Conservation (phyloP, 2,113 vertebrate genomes). For the Ardeotis arabs region DNA sequence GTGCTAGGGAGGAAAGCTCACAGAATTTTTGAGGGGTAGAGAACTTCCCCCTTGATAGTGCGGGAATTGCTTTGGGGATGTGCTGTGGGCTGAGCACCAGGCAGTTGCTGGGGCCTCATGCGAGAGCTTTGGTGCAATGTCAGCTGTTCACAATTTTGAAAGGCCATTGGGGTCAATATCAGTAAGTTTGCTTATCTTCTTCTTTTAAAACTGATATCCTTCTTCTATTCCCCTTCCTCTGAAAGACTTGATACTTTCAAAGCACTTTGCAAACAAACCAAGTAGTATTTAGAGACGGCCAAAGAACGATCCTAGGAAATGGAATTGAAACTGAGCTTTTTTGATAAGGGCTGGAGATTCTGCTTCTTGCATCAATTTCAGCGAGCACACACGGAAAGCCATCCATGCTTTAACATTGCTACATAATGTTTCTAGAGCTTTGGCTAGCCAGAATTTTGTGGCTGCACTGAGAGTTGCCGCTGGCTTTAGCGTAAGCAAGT, state of each 20-base stretch:
- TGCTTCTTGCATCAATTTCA: not conserved
- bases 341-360: not conserved
- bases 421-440: fast-evolving
- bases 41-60: not conserved
- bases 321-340: not conserved
- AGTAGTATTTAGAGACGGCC: not conserved
- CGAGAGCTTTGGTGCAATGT: not conserved
- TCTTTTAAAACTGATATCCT: not conserved
- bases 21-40: not conserved
- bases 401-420: not conserved
- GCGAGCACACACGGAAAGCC: fast-evolving
- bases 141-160: not conserved
- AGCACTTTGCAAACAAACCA: not conserved
- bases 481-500: not conserved
- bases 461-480: not conserved
- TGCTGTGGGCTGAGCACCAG: not conserved
- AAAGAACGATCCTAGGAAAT: not conserved
- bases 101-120: fast-evolving
- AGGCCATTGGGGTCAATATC: fast-evolving
- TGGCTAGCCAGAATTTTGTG: not conserved
- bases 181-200: too few relatives aligned
- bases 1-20: not conserved
- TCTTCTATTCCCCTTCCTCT: not conserved
- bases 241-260: not conserved
- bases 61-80: not conserved